Conservation (phyloP, 2,888 invertebrate species). For the Synanthedon tipuliformis region DNA sequence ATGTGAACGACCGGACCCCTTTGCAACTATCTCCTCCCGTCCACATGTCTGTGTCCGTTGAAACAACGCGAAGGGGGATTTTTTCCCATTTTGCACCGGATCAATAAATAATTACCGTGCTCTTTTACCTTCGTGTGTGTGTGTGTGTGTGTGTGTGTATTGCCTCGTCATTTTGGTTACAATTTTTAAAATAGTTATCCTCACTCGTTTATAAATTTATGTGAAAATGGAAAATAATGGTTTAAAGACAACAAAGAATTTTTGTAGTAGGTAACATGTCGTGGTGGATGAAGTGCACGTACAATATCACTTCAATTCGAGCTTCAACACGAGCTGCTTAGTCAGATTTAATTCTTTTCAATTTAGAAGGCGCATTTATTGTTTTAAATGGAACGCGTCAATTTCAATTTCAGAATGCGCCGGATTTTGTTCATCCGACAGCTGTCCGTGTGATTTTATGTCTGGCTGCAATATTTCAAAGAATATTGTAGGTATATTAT, state of each 20-base stretch:
- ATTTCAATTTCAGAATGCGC: constrained; percentile 54
- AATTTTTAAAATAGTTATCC: too few relatives aligned
- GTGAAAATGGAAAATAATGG: constrained; percentile 13
- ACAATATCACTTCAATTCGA: constrained; percentile 12
- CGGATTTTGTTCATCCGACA: constrained; percentile 40
- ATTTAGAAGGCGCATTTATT: constrained; percentile 46
- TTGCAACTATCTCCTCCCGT: background rate
- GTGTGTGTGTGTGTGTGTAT: too few relatives aligned
- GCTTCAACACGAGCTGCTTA: constrained; percentile 31
- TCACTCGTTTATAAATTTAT: too few relatives aligned
- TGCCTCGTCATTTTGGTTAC: background rate
- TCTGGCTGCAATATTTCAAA: constrained; percentile 5
- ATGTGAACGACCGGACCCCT: constrained; percentile 16
- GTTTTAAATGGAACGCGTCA: constrained; percentile 66
- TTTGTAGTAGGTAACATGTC: too few relatives aligned
- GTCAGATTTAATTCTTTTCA: constrained; percentile 57
- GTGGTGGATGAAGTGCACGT: too few relatives aligned
- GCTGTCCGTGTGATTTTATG: constrained; percentile 36
- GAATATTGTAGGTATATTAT: background rate
- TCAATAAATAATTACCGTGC: constrained; percentile 31
- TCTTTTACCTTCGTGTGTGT: too few relatives aligned
- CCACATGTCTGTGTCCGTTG: constrained; percentile 18
- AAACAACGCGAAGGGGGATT: constrained; percentile 34
- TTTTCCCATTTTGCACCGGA: constrained; percentile 45
- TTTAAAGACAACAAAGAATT: too few relatives aligned